A percentile compares a stretch with the other conserved stretches of the same genome.
These are phyloP conservation scores for Gymnoscelis rufifasciata DNA, from an alignment of 2,888 invertebrate genomes.

Conservation along the genomic window DNA sequence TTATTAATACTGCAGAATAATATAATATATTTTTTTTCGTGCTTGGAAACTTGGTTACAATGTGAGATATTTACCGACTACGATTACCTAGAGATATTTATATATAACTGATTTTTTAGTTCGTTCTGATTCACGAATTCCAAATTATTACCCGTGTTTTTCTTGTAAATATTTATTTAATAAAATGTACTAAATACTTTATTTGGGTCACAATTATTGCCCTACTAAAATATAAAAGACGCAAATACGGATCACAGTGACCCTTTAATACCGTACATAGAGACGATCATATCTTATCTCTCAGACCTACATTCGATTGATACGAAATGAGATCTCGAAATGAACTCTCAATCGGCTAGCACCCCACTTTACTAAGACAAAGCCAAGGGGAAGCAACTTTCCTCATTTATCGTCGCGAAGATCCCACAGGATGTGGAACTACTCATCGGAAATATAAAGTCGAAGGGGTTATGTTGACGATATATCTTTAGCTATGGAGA, in stretches of 20 bases:
- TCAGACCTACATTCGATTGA: conserved; percentile 26
- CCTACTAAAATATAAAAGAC: not conserved
- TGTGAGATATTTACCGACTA: too few species aligned
- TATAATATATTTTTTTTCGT: too few species aligned
- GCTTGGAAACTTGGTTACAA: too few species aligned
- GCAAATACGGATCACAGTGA: not conserved
- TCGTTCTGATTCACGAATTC: too few species aligned
- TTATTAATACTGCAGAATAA: too few species aligned
- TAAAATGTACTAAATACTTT: too few species aligned
- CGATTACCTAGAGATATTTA: too few species aligned
- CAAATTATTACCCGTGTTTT: too few species aligned
- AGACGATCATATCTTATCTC: conserved; percentile 18
- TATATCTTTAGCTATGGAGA: conserved; percentile 45
- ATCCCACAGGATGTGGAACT: conserved; percentile 53
- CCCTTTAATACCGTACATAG: not conserved
- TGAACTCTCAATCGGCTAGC: conserved; percentile 40
- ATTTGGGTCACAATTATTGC: too few species aligned
- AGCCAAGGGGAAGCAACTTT: conserved; percentile 52
- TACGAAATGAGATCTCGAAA: conserved; percentile 30
- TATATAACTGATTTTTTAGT: too few species aligned
- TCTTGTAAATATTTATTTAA: too few species aligned
- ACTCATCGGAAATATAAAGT: conserved; percentile 67
- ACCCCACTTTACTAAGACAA: conserved; percentile 52
- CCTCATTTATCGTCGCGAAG: conserved; percentile 57
- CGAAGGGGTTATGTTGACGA: conserved; percentile 54